A percentile compares a stretch with the other conserved stretches of the same genome.
phyloP scores from a whole-genome alignment of 1,140 invertebrate genomes.

The Potamilus streckersoni region DNA sequence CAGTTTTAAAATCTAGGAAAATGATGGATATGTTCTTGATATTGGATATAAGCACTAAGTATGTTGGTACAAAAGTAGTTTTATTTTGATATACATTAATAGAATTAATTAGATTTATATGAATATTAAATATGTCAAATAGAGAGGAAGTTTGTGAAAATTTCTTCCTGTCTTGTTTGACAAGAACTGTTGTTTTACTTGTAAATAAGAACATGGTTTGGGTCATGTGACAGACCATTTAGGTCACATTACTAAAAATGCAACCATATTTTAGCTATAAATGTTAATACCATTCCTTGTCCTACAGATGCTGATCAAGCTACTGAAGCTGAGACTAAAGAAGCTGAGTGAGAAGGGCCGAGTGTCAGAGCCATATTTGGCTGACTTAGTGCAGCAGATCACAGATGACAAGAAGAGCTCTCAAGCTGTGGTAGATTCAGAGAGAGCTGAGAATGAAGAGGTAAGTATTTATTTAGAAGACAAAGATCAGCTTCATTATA shows the following conservation, averaged over 20 bases:
- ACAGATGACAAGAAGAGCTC: slow-evolving; percentile 43
- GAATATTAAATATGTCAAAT: no score
- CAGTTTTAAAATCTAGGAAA: no score
- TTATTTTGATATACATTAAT: no score
- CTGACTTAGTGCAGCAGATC: slow-evolving; percentile 45
- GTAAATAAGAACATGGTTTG: no score
- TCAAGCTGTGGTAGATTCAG: slow-evolving; percentile 49
- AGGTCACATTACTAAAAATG: not conserved
- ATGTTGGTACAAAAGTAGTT: no score
- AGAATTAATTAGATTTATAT: no score
- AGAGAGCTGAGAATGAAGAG: slow-evolving; percentile 51
- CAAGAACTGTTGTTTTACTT: no score
- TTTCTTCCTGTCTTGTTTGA: no score
- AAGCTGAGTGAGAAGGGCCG: slow-evolving; percentile 47
- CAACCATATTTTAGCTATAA: not conserved
- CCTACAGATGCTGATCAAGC: slow-evolving; percentile 62
- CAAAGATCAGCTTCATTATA: slow-evolving; percentile 7
- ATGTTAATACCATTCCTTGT: not conserved
- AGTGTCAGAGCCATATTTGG: slow-evolving; percentile 38
- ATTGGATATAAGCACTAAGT: no score
- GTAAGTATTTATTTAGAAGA: slow-evolving; percentile 27
- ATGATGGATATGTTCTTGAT: no score
- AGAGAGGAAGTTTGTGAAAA: no score
- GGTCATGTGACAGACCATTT: no score
- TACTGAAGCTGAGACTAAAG: slow-evolving; percentile 43